A percentile compares a stretch with the other conserved stretches of the same genome.
Conservation (phyloP, 2,888 invertebrate species). For the Andrena hattorfiana region DNA sequence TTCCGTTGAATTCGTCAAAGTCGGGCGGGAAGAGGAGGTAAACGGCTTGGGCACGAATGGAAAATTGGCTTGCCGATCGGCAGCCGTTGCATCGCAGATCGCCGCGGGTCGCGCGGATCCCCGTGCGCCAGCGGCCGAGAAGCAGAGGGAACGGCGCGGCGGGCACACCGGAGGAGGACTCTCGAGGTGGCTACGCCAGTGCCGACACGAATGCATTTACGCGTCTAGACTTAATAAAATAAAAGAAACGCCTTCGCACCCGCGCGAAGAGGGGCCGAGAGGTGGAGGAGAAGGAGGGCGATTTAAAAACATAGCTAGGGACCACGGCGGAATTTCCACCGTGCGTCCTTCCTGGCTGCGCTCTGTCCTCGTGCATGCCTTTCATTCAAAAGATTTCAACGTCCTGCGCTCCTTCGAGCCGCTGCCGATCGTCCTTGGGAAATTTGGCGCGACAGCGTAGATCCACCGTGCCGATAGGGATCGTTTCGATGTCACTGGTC, state of each 20-base stretch:
- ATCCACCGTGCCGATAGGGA: background rate
- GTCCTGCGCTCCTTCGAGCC: background rate
- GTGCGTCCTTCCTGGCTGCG: slow-evolving; percentile 66
- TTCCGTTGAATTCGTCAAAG: background rate
- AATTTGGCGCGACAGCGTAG: background rate
- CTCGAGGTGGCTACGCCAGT: slow-evolving; percentile 78
- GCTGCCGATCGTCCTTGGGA: background rate
- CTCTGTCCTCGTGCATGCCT: slow-evolving; percentile 27
- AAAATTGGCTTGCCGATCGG: slow-evolving; percentile 12
- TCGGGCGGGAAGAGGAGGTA: background rate
- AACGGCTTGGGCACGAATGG: background rate
- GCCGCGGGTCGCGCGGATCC: slow-evolving; percentile 8
- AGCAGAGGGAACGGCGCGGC: slow-evolving; percentile 53
- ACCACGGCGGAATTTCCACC: slow-evolving; percentile 78
- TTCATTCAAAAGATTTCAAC: slow-evolving; percentile 18
- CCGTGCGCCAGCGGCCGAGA: slow-evolving; percentile 20
- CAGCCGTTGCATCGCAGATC: slow-evolving; percentile 10
- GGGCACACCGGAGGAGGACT: slow-evolving; percentile 65
- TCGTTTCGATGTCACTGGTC: background rate
- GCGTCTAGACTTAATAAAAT: slow-evolving; percentile 85
- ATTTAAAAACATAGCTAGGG: slow-evolving; percentile 78
- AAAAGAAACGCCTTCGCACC: slow-evolving; percentile 81
- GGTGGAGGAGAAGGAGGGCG: slow-evolving; percentile 62
- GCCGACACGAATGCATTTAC: slow-evolving; percentile 84
- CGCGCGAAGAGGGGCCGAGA: slow-evolving; percentile 67